Percentiles rank a stretch among this genome's conserved stretches.
phyloP scores from a whole-genome alignment of 1,140 invertebrate species.

The Drosophila sechellia region DNA sequence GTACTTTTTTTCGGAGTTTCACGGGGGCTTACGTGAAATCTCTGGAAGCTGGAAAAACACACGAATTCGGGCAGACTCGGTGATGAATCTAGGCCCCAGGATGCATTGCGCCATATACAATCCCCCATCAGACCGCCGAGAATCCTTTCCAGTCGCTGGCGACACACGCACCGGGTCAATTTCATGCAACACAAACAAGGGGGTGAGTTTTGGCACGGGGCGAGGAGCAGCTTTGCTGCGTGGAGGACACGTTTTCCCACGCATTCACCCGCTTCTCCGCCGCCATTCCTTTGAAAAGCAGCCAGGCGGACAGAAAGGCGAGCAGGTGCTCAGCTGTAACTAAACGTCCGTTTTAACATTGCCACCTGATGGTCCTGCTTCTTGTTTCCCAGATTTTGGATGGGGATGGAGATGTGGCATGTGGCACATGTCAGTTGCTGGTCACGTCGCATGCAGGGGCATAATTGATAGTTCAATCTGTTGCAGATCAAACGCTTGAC shows the following conservation, averaged over 20 bases:
- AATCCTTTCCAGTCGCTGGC: conserved; percentile 39
- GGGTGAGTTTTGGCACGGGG: neutral
- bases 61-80: neutral
- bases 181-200: conserved; percentile 65
- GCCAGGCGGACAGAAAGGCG: conserved; percentile 53
- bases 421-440: conserved; percentile 53
- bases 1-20: neutral
- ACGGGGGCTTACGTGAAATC: neutral
- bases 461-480: conserved; percentile 82
- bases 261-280: conserved; percentile 3
- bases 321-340: conserved; percentile 77
- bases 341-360: conserved; percentile 71
- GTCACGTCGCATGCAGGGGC: conserved; percentile 63
- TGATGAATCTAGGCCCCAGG: conserved; percentile 48
- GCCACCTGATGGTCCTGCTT: conserved; percentile 49
- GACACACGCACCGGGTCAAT: conserved; percentile 75
- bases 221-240: conserved; percentile 27
- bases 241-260: conserved; percentile 64
- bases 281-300: conserved; percentile 57
- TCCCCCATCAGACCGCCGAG: neutral
- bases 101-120: conserved; percentile 49
- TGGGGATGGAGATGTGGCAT: conserved; percentile 27
- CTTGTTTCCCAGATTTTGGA: conserved; percentile 3
- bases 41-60: conserved; percentile 3
- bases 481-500: conserved; percentile 82